A percentile compares a stretch with the other conserved stretches of the same genome.
phyloP scores from a whole-genome alignment of 2,113 vertebrate species.

The Tonatia bakeri region DNA sequence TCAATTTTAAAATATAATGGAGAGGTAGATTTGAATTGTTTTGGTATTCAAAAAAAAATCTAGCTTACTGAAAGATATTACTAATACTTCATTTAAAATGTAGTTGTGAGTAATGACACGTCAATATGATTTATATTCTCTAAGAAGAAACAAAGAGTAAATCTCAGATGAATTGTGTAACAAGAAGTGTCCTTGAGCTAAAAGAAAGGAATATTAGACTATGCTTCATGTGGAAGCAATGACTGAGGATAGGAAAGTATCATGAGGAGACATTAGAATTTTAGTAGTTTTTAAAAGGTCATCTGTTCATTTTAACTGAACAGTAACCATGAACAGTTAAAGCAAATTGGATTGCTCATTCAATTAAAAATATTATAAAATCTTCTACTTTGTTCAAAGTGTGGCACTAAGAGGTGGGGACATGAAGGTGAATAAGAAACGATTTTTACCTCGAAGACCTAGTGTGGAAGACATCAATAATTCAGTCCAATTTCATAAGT shows the following conservation, averaged over 20 bases:
- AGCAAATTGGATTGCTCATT: not conserved
- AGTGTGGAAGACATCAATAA: not conserved
- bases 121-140: not conserved
- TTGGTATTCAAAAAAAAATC: not conserved
- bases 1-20: not conserved
- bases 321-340: not conserved
- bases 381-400: not conserved
- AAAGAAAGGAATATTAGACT: not conserved
- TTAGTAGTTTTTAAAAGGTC: not conserved
- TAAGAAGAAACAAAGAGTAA: not conserved
- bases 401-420: not conserved
- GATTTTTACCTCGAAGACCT: not conserved
- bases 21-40: not conserved
- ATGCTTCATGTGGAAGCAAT: not conserved
- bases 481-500: not conserved
- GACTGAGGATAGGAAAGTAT: not conserved
- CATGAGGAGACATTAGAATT: not conserved
- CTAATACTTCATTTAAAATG: not conserved
- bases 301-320: not conserved
- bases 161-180: not conserved
- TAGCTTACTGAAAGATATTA: not conserved
- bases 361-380: not conserved
- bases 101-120: not conserved
- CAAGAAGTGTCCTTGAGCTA: not conserved
- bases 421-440: not conserved